These are phyloP conservation scores for Epinephelus fuscoguttatus DNA, from an alignment of 2,113 vertebrate genomes.

Conservation along the genomic window DNA sequence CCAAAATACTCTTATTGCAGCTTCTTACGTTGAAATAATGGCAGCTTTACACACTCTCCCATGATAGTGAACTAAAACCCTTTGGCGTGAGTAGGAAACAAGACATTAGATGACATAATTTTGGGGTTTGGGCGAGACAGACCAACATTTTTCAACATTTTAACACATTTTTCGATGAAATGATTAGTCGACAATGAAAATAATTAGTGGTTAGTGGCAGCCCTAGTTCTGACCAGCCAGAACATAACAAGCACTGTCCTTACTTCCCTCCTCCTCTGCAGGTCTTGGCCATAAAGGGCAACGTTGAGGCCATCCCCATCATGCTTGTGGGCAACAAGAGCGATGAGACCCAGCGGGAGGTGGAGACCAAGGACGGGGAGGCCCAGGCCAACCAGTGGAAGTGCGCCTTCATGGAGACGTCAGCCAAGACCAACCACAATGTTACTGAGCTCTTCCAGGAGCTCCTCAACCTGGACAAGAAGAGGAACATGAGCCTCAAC, in stretches of 20 bases:
- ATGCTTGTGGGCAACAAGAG: conserved; percentile 99
- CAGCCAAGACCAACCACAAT: conserved; percentile 99
- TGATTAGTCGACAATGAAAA: too few relatives aligned
- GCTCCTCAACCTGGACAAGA: conserved; percentile 97
- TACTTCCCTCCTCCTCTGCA: conserved; percentile 30
- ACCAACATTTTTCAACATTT: too few relatives aligned
- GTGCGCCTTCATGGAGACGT: conserved; percentile 99
- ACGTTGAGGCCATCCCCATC: conserved; percentile 94
- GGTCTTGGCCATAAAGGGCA: conserved; percentile 94
- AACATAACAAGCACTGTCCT: not conserved
- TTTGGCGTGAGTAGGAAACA: too few relatives aligned
- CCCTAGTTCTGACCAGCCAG: too few relatives aligned
- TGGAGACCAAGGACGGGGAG: conserved; percentile 93
- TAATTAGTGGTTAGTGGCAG: too few relatives aligned
- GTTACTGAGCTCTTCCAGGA: conserved; percentile 98
- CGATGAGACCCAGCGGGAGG: conserved; percentile 95
- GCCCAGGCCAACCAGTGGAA: conserved; percentile 95
- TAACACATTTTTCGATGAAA: too few relatives aligned
- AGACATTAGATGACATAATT: too few relatives aligned
- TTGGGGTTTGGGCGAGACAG: too few relatives aligned
- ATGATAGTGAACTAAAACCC: too few relatives aligned
- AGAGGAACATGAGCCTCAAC: conserved; percentile 94
- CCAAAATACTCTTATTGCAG: too few relatives aligned
- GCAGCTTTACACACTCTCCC: too few relatives aligned
- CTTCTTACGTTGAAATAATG: too few relatives aligned